Base-by-base conservation (phyloP, 2,113 vertebrate species). In the Perca fluviatilis region DNA sequence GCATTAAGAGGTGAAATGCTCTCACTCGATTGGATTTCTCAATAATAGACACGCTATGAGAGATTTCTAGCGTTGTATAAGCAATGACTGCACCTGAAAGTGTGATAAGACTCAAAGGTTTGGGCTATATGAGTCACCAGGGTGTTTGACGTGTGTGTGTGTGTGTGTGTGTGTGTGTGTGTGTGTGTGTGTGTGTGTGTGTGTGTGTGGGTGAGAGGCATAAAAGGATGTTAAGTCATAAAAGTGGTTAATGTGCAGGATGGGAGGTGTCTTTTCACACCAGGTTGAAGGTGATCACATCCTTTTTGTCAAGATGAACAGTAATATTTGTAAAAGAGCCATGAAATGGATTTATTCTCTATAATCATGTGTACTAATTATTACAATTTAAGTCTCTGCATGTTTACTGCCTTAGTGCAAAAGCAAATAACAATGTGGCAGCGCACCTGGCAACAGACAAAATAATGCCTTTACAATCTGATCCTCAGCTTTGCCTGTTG, bases 211-310 rank as follows among this genome's bases (percentile, higher is more conserved):
- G 18, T 46, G 62, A 30, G 63, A 61, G 12, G 57, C 43, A 86
- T 49, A 30, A 50, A 78, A 63, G 70, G 43, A 82, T 60, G 46
- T 74, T 25, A 71, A 66, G 65, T 82, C 50, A 86, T 57, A 23
- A 46, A 69, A 0, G 25, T 56, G 77, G 72, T 63, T 74, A 78
- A 82, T 85, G 56, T 85, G 81, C 87, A 93, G 92, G 88, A 92
- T 89, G 88, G 90, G 92, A 89, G 87, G 88, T 84, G 82, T 80
- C 62, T 74, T 82, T 63, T 73, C 51, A 74, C 23, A 50, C 60
- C 49, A 63, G 58, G 50, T 71, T 63, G 21, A 62, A 57, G 30
- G 33, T 2, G 6, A 58, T 51, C 75, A 91, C 61, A 77, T 86
- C 73, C 63, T 83, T 21, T 47, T 49, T 57, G 54, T 62, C 27